Evolutionary conservation across 2,113 vertebrate genomes (phyloP), one percentile per base, ranked within the genome.

Genomic region (Lagopus leucura): DNA sequence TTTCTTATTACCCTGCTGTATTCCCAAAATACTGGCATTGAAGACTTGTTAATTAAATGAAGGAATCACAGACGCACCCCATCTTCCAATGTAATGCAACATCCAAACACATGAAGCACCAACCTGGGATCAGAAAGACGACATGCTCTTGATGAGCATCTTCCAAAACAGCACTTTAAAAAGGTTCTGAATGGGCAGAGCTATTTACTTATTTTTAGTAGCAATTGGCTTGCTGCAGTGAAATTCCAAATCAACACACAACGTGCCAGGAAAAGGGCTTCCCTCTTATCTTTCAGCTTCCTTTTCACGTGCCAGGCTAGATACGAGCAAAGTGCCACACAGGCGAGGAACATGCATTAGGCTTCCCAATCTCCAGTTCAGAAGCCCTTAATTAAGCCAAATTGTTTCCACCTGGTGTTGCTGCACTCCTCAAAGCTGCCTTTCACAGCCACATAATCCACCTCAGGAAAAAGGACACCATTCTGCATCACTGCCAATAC

Each of bases 371-470:
- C 70, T 42, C 72, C 66, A 36, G 77, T 70, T 89, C 86, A 82
- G 96, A 94, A 96, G 93, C 67, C 82, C 21, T 88, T 91, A 81
- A 92, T 47, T 45, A 74, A 76, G 71, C 79, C 87, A 85, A 95
- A 96, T 82, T 92, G 94, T 83, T 96, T 95, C 95, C 96, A 97
- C 96, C 91, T 93, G 66, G 96, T 0, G 0, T 58, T 48, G 72
- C 21, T 70, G 55, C 1, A 0, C 93, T 93, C 67, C 86, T 95
- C 90, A 85, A 96, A 96, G 92, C 88, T 69, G 88, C 54, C 96
- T 97, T 96, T 95, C 83, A 96, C 80, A 67, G 63, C 80, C 42
- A 60, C 79, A 71, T 45, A 86, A 84, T 67, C 82, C 66, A 95
- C 89, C 90, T 93, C 91, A 74, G 48, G 27, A 66, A 89, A 96